A percentile compares a stretch with the other conserved stretches of the same genome.
Evolutionary conservation across 92 coral and sea anemone genomes (phyloP).

Genomic region (Scolanthus callimorphus): DNA sequence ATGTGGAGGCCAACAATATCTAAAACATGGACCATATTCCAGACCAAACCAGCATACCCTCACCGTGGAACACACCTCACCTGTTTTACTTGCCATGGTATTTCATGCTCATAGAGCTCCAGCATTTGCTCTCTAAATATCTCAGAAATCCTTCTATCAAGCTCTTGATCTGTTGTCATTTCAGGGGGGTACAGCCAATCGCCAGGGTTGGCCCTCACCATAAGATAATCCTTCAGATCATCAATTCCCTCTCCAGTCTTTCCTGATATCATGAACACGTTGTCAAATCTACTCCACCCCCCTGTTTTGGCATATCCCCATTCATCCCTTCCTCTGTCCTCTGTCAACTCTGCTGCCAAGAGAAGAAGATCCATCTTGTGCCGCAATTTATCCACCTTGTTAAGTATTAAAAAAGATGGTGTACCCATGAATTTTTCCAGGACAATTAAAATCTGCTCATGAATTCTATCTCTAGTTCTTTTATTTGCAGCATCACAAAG

Average conservation of each 20-base stretch:
- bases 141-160: slow-evolving; percentile 75
- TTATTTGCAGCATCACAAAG: slow-evolving; percentile 75
- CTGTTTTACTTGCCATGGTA: slow-evolving; percentile 97
- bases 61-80: no score
- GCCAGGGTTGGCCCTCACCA: slow-evolving; percentile 60
- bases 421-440: slow-evolving; percentile 41
- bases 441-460: slow-evolving; percentile 59
- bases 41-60: no score
- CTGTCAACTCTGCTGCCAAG: slow-evolving; percentile 60
- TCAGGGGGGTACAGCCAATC: slow-evolving; percentile 83
- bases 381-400: slow-evolving; percentile 71
- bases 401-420: slow-evolving; percentile 75
- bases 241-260: slow-evolving; percentile 81
- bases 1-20: no score
- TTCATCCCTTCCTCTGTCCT: slow-evolving; percentile 77
- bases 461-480: slow-evolving; percentile 64
- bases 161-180: slow-evolving; percentile 52
- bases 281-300: slow-evolving; percentile 84
- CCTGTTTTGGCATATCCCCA: slow-evolving; percentile 78
- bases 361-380: slow-evolving; percentile 70
- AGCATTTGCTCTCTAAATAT: slow-evolving; percentile 87
- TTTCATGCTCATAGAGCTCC: slow-evolving; percentile 87
- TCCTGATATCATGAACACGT: slow-evolving; percentile 90
- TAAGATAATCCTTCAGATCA: slow-evolving; percentile 64
- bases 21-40: no score